A percentile compares a stretch with the other conserved stretches of the same genome.
Evolutionary conservation across 2,888 invertebrate species (phyloP).

Genomic region (Andrena flavipes): DNA sequence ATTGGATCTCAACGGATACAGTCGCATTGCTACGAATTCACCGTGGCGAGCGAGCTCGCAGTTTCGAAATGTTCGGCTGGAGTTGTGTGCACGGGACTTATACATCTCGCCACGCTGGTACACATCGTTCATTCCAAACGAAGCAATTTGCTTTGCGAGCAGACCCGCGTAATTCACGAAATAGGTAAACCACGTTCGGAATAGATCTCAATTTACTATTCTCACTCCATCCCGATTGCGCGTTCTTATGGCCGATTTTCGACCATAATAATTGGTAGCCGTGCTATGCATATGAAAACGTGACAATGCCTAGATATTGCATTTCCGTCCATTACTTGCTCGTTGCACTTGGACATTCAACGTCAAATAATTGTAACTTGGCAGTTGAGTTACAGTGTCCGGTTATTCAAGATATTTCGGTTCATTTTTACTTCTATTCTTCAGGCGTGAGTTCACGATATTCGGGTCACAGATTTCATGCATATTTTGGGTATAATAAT

Average conservation of each 20-base stretch:
- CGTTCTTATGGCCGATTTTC: slow-evolving; percentile 17
- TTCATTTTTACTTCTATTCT: too few species aligned
- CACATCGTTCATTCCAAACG: slow-evolving; percentile 60
- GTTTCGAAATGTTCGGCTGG: slow-evolving; percentile 40
- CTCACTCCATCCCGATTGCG: slow-evolving; percentile 26
- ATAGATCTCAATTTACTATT: slow-evolving; percentile 59
- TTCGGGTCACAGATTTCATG: too few species aligned
- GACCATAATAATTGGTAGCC: background rate
- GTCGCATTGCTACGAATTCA: slow-evolving; percentile 33
- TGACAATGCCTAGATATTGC: too few species aligned
- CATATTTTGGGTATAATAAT: too few species aligned
- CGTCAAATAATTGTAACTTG: too few species aligned
- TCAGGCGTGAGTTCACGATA: too few species aligned
- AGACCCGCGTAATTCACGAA: slow-evolving; percentile 61
- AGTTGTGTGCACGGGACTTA: slow-evolving; percentile 45
- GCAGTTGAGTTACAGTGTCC: too few species aligned
- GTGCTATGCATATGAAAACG: background rate
- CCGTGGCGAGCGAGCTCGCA: slow-evolving; percentile 14
- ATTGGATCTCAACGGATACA: slow-evolving; percentile 46
- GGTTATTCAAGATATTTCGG: too few species aligned
- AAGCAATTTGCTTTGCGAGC: slow-evolving; percentile 61
- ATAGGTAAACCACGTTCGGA: slow-evolving; percentile 52
- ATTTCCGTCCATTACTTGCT: too few species aligned
- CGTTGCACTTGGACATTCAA: too few species aligned
- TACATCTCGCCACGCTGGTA: slow-evolving; percentile 37